These are phyloP conservation scores for Calidris pugnax DNA, from an alignment of 2,113 vertebrate species.

Conservation along the genomic window DNA sequence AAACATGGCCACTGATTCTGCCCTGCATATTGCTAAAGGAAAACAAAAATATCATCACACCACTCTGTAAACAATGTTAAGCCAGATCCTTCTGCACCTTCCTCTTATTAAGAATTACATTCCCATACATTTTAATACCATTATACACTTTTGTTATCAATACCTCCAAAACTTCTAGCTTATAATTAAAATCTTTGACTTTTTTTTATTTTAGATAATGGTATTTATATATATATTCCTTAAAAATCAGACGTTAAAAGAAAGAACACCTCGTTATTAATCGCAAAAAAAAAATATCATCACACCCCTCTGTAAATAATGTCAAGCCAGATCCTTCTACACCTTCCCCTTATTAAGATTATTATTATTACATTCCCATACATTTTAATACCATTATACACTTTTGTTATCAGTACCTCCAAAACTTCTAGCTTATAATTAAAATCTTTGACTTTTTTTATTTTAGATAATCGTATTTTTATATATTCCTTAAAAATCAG, in stretches of 20 bases:
- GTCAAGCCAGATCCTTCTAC: neutral
- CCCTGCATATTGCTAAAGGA: neutral
- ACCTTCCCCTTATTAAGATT: neutral
- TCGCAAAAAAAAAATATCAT: neutral
- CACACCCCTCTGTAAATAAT: neutral
- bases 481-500: neutral
- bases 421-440: neutral
- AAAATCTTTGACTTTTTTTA: neutral
- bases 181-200: neutral
- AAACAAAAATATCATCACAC: neutral
- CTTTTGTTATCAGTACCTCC: neutral
- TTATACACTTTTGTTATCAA: neutral
- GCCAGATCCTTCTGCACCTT: neutral
- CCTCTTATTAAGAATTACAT: neutral
- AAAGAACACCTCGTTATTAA: neutral
- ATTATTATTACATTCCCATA: neutral
- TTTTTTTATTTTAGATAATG: neutral
- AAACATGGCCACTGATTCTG: neutral
- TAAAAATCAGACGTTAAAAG: neutral
- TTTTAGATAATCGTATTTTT: neutral
- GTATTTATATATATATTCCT: rapidly evolving
- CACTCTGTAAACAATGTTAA: neutral
- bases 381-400: neutral
- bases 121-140: neutral
- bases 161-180: neutral